Evolutionary conservation across 2,113 vertebrate species (phyloP).

Genomic region (Heloderma charlesbogerti): DNA sequence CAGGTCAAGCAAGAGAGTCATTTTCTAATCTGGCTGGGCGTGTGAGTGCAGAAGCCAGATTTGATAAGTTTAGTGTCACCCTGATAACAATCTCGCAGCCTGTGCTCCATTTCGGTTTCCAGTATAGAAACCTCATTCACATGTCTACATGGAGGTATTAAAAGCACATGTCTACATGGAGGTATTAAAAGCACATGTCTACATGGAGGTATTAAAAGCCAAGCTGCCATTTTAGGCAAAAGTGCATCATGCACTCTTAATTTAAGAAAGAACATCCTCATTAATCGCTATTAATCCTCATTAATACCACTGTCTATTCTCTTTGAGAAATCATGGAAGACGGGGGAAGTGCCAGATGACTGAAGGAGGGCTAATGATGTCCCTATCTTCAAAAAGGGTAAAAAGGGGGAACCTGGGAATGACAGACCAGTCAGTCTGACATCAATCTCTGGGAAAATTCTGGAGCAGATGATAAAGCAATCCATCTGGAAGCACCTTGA

Average conservation of each 20-base stretch:
- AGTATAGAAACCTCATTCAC: background rate
- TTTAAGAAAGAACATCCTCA: background rate
- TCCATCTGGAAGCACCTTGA: no score
- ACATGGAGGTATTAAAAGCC: background rate
- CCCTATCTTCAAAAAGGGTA: no score
- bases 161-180: background rate
- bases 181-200: background rate
- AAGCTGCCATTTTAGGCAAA: background rate
- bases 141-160: background rate
- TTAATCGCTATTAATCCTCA: no score
- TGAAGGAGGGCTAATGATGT: no score
- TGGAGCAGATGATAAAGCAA: no score
- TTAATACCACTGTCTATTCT: no score
- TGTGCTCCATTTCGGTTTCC: constrained; percentile 42
- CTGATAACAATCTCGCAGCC: constrained; percentile 45
- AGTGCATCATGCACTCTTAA: background rate
- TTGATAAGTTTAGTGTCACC: constrained; percentile 54
- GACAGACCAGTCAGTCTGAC: no score
- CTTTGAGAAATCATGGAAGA: no score
- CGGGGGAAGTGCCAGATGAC: no score
- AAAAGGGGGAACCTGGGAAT: no score
- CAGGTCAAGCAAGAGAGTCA: constrained; percentile 53
- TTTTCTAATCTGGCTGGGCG: constrained; percentile 52
- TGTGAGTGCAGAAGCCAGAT: constrained; percentile 59
- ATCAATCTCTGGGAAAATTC: no score